phyloP scores from a whole-genome alignment of 2,113 vertebrate genomes.

The Suricata suricatta region DNA sequence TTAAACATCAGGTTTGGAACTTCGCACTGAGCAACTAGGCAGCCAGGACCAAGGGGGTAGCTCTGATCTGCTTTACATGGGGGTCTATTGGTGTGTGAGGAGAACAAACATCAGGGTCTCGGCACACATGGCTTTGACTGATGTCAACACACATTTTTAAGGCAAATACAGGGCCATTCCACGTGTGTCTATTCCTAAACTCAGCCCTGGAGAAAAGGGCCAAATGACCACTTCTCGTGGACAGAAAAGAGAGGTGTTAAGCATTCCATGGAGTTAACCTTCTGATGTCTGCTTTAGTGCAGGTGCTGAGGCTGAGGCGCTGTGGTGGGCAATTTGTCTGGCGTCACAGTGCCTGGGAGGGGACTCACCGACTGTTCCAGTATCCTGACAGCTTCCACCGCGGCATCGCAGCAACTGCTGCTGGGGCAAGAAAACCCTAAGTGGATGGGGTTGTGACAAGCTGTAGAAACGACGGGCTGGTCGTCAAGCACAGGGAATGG shows the following conservation, averaged over 20 bases:
- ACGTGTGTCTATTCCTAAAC: constrained; percentile 1
- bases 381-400: neutral
- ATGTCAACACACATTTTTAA: neutral
- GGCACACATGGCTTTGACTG: neutral
- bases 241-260: neutral
- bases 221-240: neutral
- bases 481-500: neutral
- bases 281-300: neutral
- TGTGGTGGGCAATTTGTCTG: neutral
- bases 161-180: neutral
- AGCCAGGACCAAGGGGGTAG: neutral
- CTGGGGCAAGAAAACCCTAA: neutral
- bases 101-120: neutral
- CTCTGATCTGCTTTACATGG: neutral
- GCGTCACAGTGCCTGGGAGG: neutral
- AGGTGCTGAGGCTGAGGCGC: neutral
- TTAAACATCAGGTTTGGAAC: neutral
- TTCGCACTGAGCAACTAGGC: neutral
- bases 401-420: neutral
- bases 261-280: neutral
- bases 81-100: neutral
- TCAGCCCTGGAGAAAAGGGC: neutral
- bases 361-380: neutral
- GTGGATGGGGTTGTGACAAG: neutral
- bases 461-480: neutral